These are phyloP conservation scores for Sceloporus undulatus DNA, from an alignment of 2,113 vertebrate species.

Conservation along the genomic window DNA sequence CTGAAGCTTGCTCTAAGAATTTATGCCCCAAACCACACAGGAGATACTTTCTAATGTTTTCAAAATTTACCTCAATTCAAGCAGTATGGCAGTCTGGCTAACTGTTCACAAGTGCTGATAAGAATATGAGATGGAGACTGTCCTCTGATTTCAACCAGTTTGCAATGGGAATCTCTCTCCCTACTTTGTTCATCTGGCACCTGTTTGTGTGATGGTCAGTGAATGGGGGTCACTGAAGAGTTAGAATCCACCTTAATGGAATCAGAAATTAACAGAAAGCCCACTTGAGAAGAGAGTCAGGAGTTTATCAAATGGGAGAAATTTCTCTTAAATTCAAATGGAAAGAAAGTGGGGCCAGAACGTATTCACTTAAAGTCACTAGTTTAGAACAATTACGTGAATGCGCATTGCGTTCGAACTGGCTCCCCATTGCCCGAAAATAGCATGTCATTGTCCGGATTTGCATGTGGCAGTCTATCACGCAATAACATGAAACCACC, in stretches of 20 bases:
- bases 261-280: background rate
- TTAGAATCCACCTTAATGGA: background rate
- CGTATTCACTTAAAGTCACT: no score
- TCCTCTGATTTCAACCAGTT: background rate
- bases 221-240: background rate
- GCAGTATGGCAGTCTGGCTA: background rate
- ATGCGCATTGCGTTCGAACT: no score
- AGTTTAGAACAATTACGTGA: no score
- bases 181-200: background rate
- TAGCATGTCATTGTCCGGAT: no score
- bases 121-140: background rate
- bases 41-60: background rate
- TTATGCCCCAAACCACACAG: no score
- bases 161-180: no score
- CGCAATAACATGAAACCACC: no score
- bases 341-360: no score
- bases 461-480: no score
- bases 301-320: no score
- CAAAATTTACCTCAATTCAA: background rate
- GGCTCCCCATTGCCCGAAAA: no score
- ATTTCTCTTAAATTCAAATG: no score
- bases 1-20: background rate
- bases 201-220: background rate
- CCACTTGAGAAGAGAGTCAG: background rate
- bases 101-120: background rate